phyloP scores from a whole-genome alignment of 2,113 vertebrate species.

The Rhynchomys soricoides region DNA sequence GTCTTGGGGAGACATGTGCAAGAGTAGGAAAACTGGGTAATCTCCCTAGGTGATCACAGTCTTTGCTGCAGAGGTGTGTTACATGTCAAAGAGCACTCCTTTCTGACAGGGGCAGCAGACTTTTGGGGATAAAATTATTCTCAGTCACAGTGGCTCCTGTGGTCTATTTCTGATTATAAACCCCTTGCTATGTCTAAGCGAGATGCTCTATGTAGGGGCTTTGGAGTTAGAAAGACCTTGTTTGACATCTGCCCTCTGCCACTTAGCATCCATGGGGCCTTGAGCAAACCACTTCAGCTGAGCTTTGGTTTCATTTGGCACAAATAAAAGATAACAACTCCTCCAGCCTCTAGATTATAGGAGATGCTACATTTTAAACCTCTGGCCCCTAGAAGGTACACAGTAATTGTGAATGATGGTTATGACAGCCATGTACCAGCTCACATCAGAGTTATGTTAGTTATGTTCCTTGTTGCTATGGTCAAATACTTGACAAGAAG shows the following conservation, averaged over 20 bases:
- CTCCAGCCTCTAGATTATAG: neutral
- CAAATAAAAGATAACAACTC: neutral
- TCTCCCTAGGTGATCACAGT: neutral
- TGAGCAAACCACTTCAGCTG: neutral
- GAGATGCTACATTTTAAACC: neutral
- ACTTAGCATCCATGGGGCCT: neutral
- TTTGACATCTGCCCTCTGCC: neutral
- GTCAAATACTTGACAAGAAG: neutral
- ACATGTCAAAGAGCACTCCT: neutral
- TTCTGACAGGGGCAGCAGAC: neutral
- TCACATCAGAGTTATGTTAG: neutral
- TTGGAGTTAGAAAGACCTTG: neutral
- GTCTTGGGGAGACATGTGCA: neutral
- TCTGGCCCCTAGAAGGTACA: neutral
- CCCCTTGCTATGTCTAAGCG: neutral
- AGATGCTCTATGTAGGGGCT: neutral
- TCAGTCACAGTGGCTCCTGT: neutral
- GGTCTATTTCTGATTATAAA: neutral
- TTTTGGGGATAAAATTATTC: neutral
- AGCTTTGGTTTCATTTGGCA: neutral
- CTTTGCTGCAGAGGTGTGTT: neutral
- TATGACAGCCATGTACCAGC: neutral
- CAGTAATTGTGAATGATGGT: neutral
- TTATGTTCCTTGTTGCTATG: neutral
- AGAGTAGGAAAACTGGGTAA: neutral